Evolutionary conservation across 2,797 vertebrate genomes (phyloP).

Genomic region (Austrolebias charrua): DNA sequence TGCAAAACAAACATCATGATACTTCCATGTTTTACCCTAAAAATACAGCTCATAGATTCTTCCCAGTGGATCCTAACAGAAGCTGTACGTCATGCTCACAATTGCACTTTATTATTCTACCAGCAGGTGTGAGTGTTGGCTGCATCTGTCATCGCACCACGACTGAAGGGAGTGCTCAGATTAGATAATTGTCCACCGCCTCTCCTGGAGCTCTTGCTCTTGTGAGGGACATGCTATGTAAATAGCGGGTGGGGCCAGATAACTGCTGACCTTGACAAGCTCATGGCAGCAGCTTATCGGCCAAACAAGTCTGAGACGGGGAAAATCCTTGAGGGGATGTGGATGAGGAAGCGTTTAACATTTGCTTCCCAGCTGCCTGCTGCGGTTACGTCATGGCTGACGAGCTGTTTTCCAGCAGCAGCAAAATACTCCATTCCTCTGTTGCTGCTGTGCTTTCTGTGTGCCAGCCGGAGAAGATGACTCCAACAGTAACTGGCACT

Average conservation of each 20-base stretch:
- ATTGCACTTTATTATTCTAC: neutral
- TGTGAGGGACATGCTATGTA: constrained; percentile 51
- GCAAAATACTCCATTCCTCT: constrained; percentile 17
- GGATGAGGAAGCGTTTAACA: constrained; percentile 58
- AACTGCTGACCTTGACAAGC: constrained; percentile 55
- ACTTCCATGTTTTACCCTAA: too few relatives aligned
- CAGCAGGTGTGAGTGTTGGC: constrained; percentile 51
- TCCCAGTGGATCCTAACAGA: too few relatives aligned
- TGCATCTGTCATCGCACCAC: neutral
- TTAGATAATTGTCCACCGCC: constrained; percentile 27
- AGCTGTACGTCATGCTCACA: neutral
- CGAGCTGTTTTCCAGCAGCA: constrained; percentile 43
- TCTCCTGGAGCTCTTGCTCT: constrained; percentile 30
- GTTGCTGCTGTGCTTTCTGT: constrained; percentile 3
- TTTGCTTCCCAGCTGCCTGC: constrained; percentile 62
- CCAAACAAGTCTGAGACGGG: constrained; percentile 36
- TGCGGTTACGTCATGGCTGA: constrained; percentile 61
- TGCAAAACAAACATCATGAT: too few relatives aligned
- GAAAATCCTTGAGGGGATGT: constrained; percentile 52
- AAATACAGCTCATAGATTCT: too few relatives aligned
- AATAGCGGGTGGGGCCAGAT: constrained; percentile 51
- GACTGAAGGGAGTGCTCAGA: constrained; percentile 7
- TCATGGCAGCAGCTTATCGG: constrained; percentile 42
- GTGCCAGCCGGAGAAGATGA: constrained; percentile 14
- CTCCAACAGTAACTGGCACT: constrained; percentile 23